Evolutionary conservation across 2,888 invertebrate genomes (phyloP), one percentile per base, ranked within the genome.

Genomic region (Platycnemis pennipes): DNA sequence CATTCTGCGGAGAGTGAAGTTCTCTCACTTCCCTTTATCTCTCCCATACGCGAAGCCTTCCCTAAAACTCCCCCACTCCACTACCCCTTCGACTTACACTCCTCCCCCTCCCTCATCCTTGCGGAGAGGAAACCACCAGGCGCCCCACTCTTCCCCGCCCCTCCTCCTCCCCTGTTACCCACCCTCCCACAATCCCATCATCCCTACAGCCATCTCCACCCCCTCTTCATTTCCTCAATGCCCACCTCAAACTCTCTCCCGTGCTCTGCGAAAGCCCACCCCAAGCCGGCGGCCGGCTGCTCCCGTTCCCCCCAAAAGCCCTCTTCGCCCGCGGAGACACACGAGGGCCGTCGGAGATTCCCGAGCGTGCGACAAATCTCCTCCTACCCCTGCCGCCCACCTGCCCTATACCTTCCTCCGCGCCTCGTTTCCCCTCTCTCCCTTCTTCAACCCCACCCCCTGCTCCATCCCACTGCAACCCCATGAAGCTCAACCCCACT

Each of bases 1-100:
- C 86, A 86, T 86, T 86, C 86, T 44, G 86, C 86, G 86, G 86
- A 44, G 44, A 86, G 86, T 86, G 86, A 86, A 86, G 86, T 86
- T 86, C 86, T 42, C 86, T 86, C 86, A 86, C 86, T 86, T 86
- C 86, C 86, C 44, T 86, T 86, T 86, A 86, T 86, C 86, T 19
- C 86, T 37, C 31, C n/a, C n/a, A n/a, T n/a, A n/a, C n/a, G n/a
- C n/a, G n/a, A n/a, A n/a, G n/a, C 31, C 77, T 3, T 31, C 77
- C 37, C 77, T 77, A n/a, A n/a, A n/a, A 13, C 77, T 77, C n/a
- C 1, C 77, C 77, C 31, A 31, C 77, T 13, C 22, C 37, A 7
- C 11, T 16, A 22, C 86, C 42, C 86, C 42, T 16, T 86, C 42
- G 4, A 1, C 42, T 8, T 37, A 16, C 22, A 2, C 86, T 42